Evolutionary conservation across 2,797 vertebrate species (phyloP), one percentile per base, ranked within the genome.

Genomic region (Carcharodon carcharias): DNA sequence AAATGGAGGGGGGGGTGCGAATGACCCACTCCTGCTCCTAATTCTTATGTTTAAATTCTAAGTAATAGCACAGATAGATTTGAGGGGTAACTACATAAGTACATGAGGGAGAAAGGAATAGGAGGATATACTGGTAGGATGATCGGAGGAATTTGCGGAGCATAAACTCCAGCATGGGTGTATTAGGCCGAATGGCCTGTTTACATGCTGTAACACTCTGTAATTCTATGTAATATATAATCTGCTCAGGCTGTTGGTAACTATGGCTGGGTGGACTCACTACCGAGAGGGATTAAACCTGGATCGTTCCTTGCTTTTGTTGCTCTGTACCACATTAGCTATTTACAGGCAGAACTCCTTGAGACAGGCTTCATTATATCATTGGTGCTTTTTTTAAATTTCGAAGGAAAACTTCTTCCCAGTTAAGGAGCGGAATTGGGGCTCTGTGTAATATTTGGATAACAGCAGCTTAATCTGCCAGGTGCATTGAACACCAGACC

Each of bases 381-480:
- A 28, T 67, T 92, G 14, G 21, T 26, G 61, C 87, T 93, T 93
- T 67, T n/a, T 93, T 93, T 45, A 9, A 26, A 21, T 93, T 93
- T 67, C 0, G 21, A 93, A 93, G 63, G 3, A 93, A 67, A 65
- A 45, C n/a, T 4, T 28, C n/a, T 45, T 0, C 16, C 89, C 35
- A 67, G 12, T 65, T 93, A 67, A 67, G n/a, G 65, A 40, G n/a
- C 2, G 40, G 61, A 40, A 93, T 73, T 31, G 54, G 67, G 31
- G 23, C 69, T 77, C 14, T 21, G 11, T 73, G 11, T 56, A 73
- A 54, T 56, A 73, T 95, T 95, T 95, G 45, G 94, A 71, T 95
- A 73, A 95, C 69, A 95, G 31, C 67, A 56, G 50, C 69, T 73
- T 71, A 95, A 71, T 95, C 67, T 58, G 69, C 69, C 65, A 65